Percentiles rank a stretch among this genome's conserved stretches.
These are phyloP conservation scores for Panagrolaimus sp. DNA, from an alignment of 1,140 invertebrate genomes.

Conservation along the genomic window DNA sequence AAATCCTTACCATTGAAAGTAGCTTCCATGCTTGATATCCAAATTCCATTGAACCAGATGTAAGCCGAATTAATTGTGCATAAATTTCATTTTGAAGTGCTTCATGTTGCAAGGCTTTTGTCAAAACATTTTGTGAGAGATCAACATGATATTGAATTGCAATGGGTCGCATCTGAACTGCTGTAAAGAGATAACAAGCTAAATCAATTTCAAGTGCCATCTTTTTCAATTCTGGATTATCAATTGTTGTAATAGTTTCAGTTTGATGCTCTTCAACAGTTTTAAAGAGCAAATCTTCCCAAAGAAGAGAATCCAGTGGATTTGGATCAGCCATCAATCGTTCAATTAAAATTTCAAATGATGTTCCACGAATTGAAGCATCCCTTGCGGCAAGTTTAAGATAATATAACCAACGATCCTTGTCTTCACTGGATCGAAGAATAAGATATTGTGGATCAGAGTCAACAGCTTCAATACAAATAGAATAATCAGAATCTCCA, in stretches of 20 bases:
- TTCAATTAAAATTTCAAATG: conserved; percentile 11
- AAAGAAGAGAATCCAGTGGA: conserved; percentile 31
- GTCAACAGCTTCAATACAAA: conserved; percentile 16
- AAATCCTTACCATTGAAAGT: not conserved
- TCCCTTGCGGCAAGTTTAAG: conserved; percentile 43
- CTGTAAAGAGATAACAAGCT: conserved; percentile 43
- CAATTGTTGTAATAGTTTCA: conserved; percentile 42
- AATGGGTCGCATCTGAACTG: conserved; percentile 45
- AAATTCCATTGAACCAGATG: conserved; percentile 36
- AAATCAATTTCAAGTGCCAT: conserved; percentile 48
- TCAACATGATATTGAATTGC: conserved; percentile 53
- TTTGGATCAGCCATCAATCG: not conserved
- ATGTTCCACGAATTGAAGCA: conserved; percentile 38
- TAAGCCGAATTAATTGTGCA: conserved; percentile 47
- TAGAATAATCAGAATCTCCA: conserved; percentile 6
- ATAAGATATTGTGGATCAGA: conserved; percentile 49
- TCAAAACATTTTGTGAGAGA: conserved; percentile 48
- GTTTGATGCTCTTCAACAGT: conserved; percentile 37
- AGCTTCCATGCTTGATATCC: conserved; percentile 19
- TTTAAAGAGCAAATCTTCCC: conserved; percentile 45
- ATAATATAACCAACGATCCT: conserved; percentile 54
- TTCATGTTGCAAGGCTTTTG: conserved; percentile 37
- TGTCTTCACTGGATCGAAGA: conserved; percentile 42
- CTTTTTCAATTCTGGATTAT: conserved; percentile 32
- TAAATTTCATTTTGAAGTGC: conserved; percentile 43